phyloP scores from a whole-genome alignment of 2,113 vertebrate genomes.

The Chaetura pelagica region DNA sequence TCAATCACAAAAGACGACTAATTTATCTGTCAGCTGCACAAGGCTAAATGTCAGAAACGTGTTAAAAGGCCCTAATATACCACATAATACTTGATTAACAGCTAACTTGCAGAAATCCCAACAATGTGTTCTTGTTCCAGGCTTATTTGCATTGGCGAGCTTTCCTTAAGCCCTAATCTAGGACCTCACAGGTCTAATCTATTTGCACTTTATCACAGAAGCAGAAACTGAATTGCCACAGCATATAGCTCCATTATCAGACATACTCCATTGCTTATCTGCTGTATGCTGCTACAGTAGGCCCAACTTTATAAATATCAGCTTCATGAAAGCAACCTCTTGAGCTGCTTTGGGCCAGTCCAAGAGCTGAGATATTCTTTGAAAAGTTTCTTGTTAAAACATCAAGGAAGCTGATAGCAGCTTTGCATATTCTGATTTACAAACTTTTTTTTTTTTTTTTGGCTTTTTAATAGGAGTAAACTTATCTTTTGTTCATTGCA shows the following conservation, averaged over 20 bases:
- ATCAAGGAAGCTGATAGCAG: conserved; percentile 48
- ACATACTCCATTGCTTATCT: conserved; percentile 67
- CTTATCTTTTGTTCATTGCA: neutral
- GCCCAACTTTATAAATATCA: conserved; percentile 68
- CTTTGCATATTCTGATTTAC: neutral
- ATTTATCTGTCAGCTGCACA: conserved; percentile 71
- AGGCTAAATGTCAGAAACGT: conserved; percentile 74
- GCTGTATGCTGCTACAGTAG: conserved; percentile 40
- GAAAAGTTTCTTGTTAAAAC: conserved; percentile 65
- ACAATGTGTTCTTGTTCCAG: conserved; percentile 75
- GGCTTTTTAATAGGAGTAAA: neutral
- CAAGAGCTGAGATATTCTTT: conserved; percentile 61
- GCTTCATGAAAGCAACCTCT: conserved; percentile 59
- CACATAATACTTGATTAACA: conserved; percentile 78
- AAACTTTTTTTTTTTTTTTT: neutral
- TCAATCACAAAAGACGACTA: conserved; percentile 69
- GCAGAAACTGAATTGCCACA: conserved; percentile 63
- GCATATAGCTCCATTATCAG: conserved; percentile 61
- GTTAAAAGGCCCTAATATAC: conserved; percentile 75
- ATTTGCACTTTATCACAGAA: conserved; percentile 71
- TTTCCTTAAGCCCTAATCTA: conserved; percentile 51
- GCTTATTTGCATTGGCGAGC: conserved; percentile 78
- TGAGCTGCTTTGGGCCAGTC: conserved; percentile 56
- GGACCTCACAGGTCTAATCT: conserved; percentile 74
- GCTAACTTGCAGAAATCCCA: conserved; percentile 75